phyloP scores from a whole-genome alignment of 2,797 vertebrate species.

The Selene dorsalis region DNA sequence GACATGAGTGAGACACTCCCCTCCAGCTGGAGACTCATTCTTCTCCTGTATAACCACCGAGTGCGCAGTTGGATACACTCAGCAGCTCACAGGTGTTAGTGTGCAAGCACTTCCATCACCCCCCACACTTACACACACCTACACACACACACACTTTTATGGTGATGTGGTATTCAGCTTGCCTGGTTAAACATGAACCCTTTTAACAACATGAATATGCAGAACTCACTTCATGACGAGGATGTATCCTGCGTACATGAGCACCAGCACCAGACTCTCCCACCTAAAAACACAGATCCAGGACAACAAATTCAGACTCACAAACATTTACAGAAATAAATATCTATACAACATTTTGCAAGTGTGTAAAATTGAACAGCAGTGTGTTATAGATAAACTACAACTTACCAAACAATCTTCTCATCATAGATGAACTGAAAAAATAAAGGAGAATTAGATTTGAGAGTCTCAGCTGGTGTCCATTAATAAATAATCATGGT shows the following conservation, averaged over 20 bases:
- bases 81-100: slow-evolving; percentile 32
- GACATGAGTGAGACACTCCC: slow-evolving; percentile 32
- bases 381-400: background rate
- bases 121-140: background rate
- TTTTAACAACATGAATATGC: background rate
- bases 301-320: background rate
- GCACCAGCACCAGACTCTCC: slow-evolving; percentile 85
- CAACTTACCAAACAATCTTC: slow-evolving; percentile 86
- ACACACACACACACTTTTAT: background rate
- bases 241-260: slow-evolving; percentile 87
- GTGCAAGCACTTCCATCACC: background rate
- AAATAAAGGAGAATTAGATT: slow-evolving; percentile 13
- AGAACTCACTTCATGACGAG: slow-evolving; percentile 87
- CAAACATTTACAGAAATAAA: background rate
- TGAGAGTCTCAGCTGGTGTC: background rate
- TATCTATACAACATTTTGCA: no score
- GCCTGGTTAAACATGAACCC: background rate
- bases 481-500: background rate
- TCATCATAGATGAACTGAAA: slow-evolving; percentile 86
- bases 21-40: slow-evolving; percentile 41
- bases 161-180: background rate
- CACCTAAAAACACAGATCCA: slow-evolving; percentile 75
- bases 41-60: slow-evolving; percentile 20
- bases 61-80: slow-evolving; percentile 6
- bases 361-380: background rate